Evolutionary conservation across 2,888 invertebrate species (phyloP).

Genomic region (Cetonia aurata): DNA sequence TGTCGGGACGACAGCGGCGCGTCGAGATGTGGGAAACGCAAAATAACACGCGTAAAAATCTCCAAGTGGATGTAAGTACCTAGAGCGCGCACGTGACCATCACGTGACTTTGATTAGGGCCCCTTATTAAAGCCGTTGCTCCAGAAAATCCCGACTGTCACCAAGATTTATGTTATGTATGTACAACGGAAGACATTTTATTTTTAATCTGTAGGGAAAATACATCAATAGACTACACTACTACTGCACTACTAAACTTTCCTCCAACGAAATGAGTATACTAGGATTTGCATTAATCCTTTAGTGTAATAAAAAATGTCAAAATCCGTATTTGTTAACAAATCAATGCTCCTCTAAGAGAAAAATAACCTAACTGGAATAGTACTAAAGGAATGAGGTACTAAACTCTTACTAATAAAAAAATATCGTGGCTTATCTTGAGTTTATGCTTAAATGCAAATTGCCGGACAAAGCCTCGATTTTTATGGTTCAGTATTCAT

Average conservation of each 20-base stretch:
- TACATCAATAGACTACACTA: slow-evolving; percentile 23
- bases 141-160: slow-evolving; percentile 34
- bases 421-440: too few relatives aligned
- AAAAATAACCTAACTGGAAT: too few relatives aligned
- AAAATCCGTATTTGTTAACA: too few relatives aligned
- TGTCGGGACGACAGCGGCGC: slow-evolving; percentile 33
- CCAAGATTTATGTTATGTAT: slow-evolving; percentile 40
- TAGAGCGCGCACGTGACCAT: slow-evolving; percentile 54
- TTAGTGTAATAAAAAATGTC: too few relatives aligned
- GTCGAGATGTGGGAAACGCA: slow-evolving; percentile 49
- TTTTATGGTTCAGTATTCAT: too few relatives aligned
- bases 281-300: too few relatives aligned
- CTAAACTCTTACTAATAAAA: too few relatives aligned
- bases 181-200: slow-evolving; percentile 24
- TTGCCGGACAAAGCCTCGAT: too few relatives aligned
- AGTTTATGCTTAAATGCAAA: too few relatives aligned
- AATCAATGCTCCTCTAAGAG: too few relatives aligned
- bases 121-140: slow-evolving; percentile 55
- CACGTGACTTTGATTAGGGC: slow-evolving; percentile 56
- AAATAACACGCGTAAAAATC: slow-evolving; percentile 54
- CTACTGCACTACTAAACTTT: not conserved
- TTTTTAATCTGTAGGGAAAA: slow-evolving; percentile 18
- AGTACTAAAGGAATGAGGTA: too few relatives aligned
- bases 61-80: slow-evolving; percentile 54
- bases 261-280: too few relatives aligned